Percentiles rank a stretch among this genome's conserved stretches.
Evolutionary conservation across 2,888 invertebrate species (phyloP).

Genomic region (Hyles lineata): DNA sequence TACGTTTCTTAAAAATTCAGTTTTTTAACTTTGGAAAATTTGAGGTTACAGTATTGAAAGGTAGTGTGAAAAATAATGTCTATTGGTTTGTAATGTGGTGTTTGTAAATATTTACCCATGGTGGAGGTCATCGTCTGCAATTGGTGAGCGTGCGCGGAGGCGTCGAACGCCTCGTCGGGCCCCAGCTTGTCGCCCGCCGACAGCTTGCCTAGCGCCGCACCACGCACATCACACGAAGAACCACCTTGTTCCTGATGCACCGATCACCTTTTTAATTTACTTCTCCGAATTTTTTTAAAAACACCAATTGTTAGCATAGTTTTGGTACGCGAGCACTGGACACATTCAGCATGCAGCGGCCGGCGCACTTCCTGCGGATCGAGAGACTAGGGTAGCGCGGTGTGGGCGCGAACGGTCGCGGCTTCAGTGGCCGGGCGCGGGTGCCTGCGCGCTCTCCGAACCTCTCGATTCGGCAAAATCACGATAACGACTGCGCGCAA

Average conservation of each 20-base stretch:
- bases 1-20: neutral
- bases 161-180: constrained; percentile 76
- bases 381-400: constrained; percentile 60
- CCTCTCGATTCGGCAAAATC: constrained; percentile 85
- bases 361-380: constrained; percentile 71
- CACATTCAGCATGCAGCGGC: constrained; percentile 69
- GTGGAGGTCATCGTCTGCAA: constrained; percentile 83
- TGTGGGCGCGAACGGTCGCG: constrained; percentile 47
- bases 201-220: constrained; percentile 72
- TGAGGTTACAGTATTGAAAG: neutral
- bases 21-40: neutral
- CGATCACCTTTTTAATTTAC: constrained; percentile 80
- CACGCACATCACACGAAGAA: constrained; percentile 76
- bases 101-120: constrained; percentile 75
- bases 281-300: constrained; percentile 70
- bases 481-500: constrained; percentile 85
- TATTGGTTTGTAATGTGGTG: neutral
- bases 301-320: constrained; percentile 80
- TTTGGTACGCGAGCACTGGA: constrained; percentile 66
- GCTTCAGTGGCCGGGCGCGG: constrained; percentile 50
- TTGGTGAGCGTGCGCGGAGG: constrained; percentile 72
- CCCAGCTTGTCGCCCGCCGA: constrained; percentile 76
- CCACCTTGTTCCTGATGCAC: constrained; percentile 66
- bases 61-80: neutral
- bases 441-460: constrained; percentile 69